phyloP scores from a whole-genome alignment of 1,140 invertebrate genomes.

The Scaptomyza montana region DNA sequence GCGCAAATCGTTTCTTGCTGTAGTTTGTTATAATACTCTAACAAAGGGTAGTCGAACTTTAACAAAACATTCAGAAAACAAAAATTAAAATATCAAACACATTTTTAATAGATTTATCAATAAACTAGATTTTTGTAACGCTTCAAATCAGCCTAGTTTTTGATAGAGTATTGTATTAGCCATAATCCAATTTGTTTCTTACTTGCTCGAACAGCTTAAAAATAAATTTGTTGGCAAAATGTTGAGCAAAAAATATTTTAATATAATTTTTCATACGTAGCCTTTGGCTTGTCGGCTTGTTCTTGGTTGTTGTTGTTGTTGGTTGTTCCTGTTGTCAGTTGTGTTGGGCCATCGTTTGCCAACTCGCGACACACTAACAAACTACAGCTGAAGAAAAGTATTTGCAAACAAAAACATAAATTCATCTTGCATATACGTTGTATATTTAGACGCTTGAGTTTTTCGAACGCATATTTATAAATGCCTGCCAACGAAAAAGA shows the following conservation, averaged over 20 bases:
- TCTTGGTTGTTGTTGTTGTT: too few species aligned
- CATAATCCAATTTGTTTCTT: constrained; percentile 19
- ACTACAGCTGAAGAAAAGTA: constrained; percentile 56
- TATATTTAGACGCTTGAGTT: constrained; percentile 46
- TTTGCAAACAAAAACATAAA: constrained; percentile 81
- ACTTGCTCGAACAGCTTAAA: constrained; percentile 55
- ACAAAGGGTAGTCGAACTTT: constrained; percentile 1
- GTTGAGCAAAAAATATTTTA: neutral
- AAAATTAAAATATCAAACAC: too few species aligned
- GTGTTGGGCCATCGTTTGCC: constrained; percentile 26
- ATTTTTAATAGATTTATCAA: too few species aligned
- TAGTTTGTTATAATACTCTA: constrained; percentile 46
- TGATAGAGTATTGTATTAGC: too few species aligned
- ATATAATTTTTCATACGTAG: constrained; percentile 32
- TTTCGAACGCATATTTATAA: constrained; percentile 52
- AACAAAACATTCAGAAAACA: too few species aligned
- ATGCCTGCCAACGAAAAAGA: constrained; percentile 30
- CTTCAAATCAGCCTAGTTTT: too few species aligned
- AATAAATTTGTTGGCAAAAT: constrained; percentile 59
- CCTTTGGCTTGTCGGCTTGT: constrained; percentile 17
- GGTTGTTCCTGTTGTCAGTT: constrained; percentile 32
- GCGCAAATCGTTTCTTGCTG: constrained; percentile 44
- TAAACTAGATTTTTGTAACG: too few species aligned
- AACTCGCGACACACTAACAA: constrained; percentile 53
- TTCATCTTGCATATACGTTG: constrained; percentile 58